Conservation (phyloP, 2,888 invertebrate species). For the Aporophyla nigra region DNA sequence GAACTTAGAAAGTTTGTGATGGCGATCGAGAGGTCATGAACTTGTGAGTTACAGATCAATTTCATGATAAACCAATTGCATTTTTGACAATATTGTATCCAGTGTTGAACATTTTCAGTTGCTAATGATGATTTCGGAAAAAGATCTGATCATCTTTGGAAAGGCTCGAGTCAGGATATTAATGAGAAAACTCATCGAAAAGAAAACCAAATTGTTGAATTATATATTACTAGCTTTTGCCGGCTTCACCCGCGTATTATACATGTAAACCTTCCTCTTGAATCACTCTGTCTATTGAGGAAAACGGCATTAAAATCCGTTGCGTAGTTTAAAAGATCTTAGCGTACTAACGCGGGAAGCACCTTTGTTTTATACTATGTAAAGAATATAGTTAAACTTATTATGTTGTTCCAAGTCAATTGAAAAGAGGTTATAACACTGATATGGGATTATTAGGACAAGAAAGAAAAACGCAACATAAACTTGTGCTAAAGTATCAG, state of each 20-base stretch:
- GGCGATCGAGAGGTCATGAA: slow-evolving; percentile 10
- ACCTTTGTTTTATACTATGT: too few relatives aligned
- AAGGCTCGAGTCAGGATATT: background rate
- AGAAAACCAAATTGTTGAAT: background rate
- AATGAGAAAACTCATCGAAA: background rate
- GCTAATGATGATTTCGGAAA: background rate
- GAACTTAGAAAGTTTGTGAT: slow-evolving; percentile 34
- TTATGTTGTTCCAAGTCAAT: too few relatives aligned
- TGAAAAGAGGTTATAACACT: background rate
- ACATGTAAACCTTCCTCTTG: too few relatives aligned
- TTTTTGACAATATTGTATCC: background rate
- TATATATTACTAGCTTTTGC: too few relatives aligned
- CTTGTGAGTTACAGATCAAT: background rate
- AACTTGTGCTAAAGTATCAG: too few relatives aligned
- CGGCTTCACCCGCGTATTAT: too few relatives aligned
- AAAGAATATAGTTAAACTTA: too few relatives aligned
- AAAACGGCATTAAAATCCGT: too few relatives aligned
- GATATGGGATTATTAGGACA: background rate
- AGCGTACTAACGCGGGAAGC: too few relatives aligned
- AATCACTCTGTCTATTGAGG: too few relatives aligned
- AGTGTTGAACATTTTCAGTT: background rate
- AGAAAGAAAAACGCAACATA: too few relatives aligned
- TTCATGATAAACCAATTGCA: background rate
- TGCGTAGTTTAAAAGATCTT: too few relatives aligned
- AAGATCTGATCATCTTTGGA: background rate